These are phyloP conservation scores for Calvadosia cruxmelitensis DNA, from an alignment of 30 jellyfish, hydroid and myxozoan species.

Conservation along the genomic window DNA sequence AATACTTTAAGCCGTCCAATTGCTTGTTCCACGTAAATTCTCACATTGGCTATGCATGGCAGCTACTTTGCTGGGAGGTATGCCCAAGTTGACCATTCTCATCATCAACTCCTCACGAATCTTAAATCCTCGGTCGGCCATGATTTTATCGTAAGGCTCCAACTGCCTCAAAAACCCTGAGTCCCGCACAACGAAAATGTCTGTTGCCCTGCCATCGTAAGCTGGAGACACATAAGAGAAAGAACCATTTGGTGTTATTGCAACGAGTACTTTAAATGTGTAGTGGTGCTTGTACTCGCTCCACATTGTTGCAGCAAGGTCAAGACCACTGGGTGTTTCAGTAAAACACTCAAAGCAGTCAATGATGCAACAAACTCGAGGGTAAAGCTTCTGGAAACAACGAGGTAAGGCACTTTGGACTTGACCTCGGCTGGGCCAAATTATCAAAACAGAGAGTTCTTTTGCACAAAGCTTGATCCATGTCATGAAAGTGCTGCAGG, in stretches of 20 bases:
- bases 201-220: constrained; percentile 55
- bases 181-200: constrained; percentile 23
- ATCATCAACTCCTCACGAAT: constrained; percentile 21
- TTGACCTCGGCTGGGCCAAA: constrained; percentile 53
- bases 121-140: constrained; percentile 66
- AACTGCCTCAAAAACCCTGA: constrained; percentile 18
- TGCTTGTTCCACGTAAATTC: constrained; percentile 12
- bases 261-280: constrained; percentile 34
- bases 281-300: no score
- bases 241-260: constrained; percentile 53
- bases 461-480: constrained; percentile 32
- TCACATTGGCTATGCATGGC: no score
- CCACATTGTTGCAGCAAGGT: no score
- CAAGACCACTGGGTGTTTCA: constrained; percentile 39
- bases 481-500: constrained; percentile 24
- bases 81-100: constrained; percentile 26
- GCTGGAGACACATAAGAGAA: constrained; percentile 47
- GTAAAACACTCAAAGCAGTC: constrained; percentile 52
- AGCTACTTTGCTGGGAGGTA: no score
- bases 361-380: constrained; percentile 26
- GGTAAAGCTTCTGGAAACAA: constrained; percentile 31
- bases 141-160: constrained; percentile 30
- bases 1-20: not conserved
- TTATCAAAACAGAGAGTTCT: constrained; percentile 26
- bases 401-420: constrained; percentile 30